These are phyloP conservation scores for Karalla daura DNA, from an alignment of 2,797 vertebrate species.

Conservation along the genomic window DNA sequence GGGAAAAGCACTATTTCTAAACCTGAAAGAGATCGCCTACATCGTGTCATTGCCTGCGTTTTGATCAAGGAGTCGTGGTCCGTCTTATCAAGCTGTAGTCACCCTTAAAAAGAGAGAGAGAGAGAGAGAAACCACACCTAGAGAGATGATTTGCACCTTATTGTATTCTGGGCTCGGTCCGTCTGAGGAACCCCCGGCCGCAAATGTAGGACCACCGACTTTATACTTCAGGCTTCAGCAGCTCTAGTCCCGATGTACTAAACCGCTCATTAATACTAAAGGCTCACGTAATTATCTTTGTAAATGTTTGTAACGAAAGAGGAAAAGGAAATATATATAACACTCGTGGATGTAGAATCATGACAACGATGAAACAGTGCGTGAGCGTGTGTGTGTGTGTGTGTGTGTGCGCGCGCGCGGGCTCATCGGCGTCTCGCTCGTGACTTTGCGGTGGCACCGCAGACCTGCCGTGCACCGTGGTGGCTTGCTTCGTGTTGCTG, in stretches of 20 bases:
- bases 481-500: conserved; percentile 75
- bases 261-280: conserved; percentile 58
- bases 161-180: conserved; percentile 49
- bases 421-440: conserved; percentile 63
- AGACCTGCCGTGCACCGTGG: conserved; percentile 52
- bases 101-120: no score
- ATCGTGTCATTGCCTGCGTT: conserved; percentile 35
- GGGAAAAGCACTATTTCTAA: conserved; percentile 71
- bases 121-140: no score
- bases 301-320: conserved; percentile 76
- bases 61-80: conserved; percentile 38
- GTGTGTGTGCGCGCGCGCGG: no score
- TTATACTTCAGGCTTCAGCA: conserved; percentile 61
- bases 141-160: conserved; percentile 72
- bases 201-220: conserved; percentile 53
- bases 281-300: conserved; percentile 72
- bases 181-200: conserved; percentile 43
- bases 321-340: conserved; percentile 50
- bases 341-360: conserved; percentile 64
- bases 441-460: conserved; percentile 75
- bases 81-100: conserved; percentile 51
- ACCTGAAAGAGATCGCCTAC: conserved; percentile 42
- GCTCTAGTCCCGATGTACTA: conserved; percentile 49
- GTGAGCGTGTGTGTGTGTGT: no score
- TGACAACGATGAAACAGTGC: conserved; percentile 49